A percentile compares a stretch with the other conserved stretches of the same genome.
Conservation (phyloP, 1,140 invertebrate genomes). For the Anastatus disparis region DNA sequence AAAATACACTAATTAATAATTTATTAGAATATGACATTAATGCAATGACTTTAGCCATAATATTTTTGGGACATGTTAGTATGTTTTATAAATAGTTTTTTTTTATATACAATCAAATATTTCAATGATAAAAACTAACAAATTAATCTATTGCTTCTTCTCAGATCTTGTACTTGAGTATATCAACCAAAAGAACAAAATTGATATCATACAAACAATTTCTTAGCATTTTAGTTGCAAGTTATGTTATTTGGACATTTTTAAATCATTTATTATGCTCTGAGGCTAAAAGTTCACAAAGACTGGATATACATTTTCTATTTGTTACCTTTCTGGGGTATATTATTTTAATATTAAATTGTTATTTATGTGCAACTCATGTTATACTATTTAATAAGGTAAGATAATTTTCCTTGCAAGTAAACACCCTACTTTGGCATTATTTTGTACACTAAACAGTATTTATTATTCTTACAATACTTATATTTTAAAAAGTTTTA, state of each 20-base stretch:
- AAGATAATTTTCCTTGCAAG: conserved; percentile 8
- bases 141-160: conserved; percentile 36
- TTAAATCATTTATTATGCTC: conserved; percentile 48
- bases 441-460: too few species aligned
- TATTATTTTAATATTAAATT: conserved; percentile 40
- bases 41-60: conserved; percentile 51
- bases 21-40: conserved; percentile 69
- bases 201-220: conserved; percentile 31
- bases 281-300: conserved; percentile 29
- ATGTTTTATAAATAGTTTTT: conserved; percentile 15
- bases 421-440: too few species aligned
- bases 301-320: conserved; percentile 27
- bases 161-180: conserved; percentile 49
- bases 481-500: too few species aligned
- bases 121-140: background rate
- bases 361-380: conserved; percentile 41
- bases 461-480: too few species aligned
- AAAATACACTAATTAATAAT: conserved; percentile 64
- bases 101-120: background rate
- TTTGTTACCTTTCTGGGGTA: conserved; percentile 26
- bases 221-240: conserved; percentile 41
- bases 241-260: conserved; percentile 44
- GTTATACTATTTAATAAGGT: conserved; percentile 16
- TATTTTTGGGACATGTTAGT: conserved; percentile 58
- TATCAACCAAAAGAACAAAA: conserved; percentile 29